Evolutionary conservation across 2,888 invertebrate genomes (phyloP).

Genomic region (Agrochola litura): DNA sequence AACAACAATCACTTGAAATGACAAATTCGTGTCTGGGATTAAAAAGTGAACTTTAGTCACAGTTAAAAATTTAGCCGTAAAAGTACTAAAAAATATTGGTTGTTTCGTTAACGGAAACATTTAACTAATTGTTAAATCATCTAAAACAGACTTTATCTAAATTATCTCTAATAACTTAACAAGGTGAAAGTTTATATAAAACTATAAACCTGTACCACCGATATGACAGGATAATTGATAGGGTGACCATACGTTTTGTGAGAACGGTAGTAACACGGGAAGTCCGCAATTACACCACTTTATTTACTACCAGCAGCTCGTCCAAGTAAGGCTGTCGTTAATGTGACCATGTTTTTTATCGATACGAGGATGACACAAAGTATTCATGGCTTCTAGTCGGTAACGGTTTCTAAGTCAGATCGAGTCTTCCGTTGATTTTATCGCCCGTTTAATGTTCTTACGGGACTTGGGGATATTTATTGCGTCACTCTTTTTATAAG

Average conservation of each 20-base stretch:
- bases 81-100: background rate
- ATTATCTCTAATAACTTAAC: background rate
- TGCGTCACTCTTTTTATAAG: constrained; percentile 13
- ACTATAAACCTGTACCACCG: constrained; percentile 55
- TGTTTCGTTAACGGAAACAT: background rate
- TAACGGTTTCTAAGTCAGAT: constrained; percentile 59
- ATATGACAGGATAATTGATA: constrained; percentile 71
- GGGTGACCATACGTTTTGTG: constrained; percentile 68
- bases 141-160: background rate
- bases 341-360: constrained; percentile 62
- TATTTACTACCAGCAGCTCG: constrained; percentile 60
- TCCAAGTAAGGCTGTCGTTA: constrained; percentile 57
- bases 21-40: too few species aligned
- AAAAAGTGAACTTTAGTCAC: background rate
- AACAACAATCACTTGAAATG: too few species aligned
- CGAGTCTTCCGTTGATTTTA: constrained; percentile 48
- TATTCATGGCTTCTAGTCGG: constrained; percentile 49
- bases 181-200: constrained; percentile 51
- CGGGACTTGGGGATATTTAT: constrained; percentile 45
- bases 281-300: constrained; percentile 75
- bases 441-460: constrained; percentile 44
- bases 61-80: background rate
- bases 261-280: constrained; percentile 76
- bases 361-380: constrained; percentile 48
- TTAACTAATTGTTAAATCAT: background rate